Percentiles rank a stretch among this genome's conserved stretches.
These are phyloP conservation scores for Drosophila setosimentum DNA, from an alignment of 2,888 invertebrate species.

Conservation along the genomic window DNA sequence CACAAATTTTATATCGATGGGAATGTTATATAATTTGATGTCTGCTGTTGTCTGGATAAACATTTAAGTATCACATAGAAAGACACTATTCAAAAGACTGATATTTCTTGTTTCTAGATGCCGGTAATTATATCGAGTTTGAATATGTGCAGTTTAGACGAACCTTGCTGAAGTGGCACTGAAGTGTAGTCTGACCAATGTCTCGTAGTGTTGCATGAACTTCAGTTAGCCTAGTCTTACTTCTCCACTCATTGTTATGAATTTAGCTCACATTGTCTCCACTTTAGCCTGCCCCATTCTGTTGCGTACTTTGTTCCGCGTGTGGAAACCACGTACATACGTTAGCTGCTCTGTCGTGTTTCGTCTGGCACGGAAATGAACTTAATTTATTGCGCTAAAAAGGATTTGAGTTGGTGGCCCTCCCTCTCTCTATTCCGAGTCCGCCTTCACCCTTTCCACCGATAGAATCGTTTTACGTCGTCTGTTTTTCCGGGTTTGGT, in stretches of 20 bases:
- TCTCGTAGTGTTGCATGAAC: background rate
- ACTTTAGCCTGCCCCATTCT: slow-evolving; percentile 4
- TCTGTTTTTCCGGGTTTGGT: slow-evolving; percentile 41
- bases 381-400: slow-evolving; percentile 80
- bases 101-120: background rate
- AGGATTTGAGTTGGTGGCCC: slow-evolving; percentile 68
- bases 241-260: background rate
- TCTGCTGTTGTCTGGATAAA: background rate
- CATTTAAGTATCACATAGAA: background rate
- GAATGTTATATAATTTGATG: background rate
- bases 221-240: background rate
- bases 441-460: background rate
- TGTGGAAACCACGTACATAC: slow-evolving; percentile 52
- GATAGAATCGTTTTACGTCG: slow-evolving; percentile 31
- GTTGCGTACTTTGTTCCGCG: slow-evolving; percentile 16
- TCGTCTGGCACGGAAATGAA: slow-evolving; percentile 78
- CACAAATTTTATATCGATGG: background rate
- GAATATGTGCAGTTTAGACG: background rate
- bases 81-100: background rate
- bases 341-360: slow-evolving; percentile 71
- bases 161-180: background rate
- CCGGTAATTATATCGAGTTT: background rate
- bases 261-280: background rate
- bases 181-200: background rate
- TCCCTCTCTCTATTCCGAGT: background rate